A percentile compares a stretch with the other conserved stretches of the same genome.
Evolutionary conservation across 2,888 invertebrate species (phyloP).

Genomic region (Xiphydria camelus): DNA sequence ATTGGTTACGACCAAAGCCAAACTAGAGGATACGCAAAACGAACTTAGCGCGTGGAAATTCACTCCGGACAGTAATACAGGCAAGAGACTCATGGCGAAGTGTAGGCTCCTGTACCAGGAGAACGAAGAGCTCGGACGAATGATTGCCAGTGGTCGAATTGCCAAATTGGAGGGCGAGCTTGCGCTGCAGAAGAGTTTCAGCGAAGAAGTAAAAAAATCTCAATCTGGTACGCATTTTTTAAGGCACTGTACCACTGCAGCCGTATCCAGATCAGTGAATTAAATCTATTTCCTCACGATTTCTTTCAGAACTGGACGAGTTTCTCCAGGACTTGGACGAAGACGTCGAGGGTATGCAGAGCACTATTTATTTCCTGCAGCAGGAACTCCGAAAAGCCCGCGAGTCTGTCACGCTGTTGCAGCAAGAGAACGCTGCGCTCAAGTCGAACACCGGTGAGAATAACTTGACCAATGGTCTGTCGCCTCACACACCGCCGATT

Average conservation of each 20-base stretch:
- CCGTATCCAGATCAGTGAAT: not conserved
- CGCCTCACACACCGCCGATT: constrained; percentile 50
- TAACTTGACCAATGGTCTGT: constrained; percentile 49
- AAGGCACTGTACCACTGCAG: constrained; percentile 5
- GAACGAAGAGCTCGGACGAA: constrained; percentile 95
- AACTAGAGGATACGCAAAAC: constrained; percentile 95
- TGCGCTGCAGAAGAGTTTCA: constrained; percentile 91
- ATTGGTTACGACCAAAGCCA: constrained; percentile 83
- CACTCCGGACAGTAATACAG: constrained; percentile 98
- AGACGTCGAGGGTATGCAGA: constrained; percentile 98
- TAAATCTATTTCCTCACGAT: constrained; percentile 8
- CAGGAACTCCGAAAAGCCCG: constrained; percentile 87
- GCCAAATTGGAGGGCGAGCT: constrained; percentile 95
- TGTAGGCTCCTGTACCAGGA: constrained; percentile 93
- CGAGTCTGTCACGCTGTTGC: constrained; percentile 67
- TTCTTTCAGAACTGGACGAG: constrained; percentile 83
- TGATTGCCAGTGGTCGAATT: constrained; percentile 91
- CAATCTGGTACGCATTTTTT: constrained; percentile 74
- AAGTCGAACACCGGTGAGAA: constrained; percentile 41
- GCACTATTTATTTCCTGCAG: constrained; percentile 91
- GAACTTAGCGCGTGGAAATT: constrained; percentile 99
- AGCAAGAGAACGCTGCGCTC: constrained; percentile 61
- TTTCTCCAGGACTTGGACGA: constrained; percentile 95
- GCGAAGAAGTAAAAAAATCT: constrained; percentile 94
- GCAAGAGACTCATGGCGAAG: constrained; percentile 97